Evolutionary conservation across 1,140 invertebrate species (phyloP).

Genomic region (Neoseiulus cucumeris): DNA sequence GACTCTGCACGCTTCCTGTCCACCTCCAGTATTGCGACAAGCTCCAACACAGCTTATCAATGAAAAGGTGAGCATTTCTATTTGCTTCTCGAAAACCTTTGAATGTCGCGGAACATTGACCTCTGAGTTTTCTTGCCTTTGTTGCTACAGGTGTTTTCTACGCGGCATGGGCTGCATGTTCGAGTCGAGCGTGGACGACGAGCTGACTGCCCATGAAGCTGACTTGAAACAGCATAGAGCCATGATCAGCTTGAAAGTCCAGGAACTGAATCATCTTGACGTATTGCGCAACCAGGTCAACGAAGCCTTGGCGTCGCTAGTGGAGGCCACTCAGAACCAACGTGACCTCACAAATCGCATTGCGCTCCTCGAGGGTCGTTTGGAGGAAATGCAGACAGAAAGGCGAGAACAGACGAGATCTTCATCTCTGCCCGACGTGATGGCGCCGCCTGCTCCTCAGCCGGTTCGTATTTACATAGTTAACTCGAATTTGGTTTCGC

Average conservation of each 20-base stretch:
- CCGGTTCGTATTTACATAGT: not conserved
- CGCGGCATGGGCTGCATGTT: not conserved
- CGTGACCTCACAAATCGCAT: not conserved
- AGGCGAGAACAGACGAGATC: not conserved
- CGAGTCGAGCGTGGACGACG: not conserved
- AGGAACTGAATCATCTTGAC: not conserved
- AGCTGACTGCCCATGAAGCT: not conserved
- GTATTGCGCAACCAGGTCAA: slow-evolving; percentile 1
- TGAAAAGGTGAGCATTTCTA: not conserved
- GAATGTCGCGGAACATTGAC: too few relatives aligned
- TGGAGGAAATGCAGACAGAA: not conserved
- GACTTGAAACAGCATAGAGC: not conserved
- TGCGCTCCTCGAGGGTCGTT: not conserved
- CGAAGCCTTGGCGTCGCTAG: not conserved
- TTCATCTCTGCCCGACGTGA: not conserved
- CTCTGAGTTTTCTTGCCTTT: too few relatives aligned
- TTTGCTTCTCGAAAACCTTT: too few relatives aligned
- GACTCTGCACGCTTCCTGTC: not conserved
- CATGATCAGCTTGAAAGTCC: not conserved
- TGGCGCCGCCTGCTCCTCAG: not conserved
- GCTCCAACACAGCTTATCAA: not conserved
- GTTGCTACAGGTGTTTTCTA: not conserved
- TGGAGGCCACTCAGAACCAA: not conserved
- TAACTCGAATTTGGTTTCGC: too few relatives aligned
- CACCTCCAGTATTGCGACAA: not conserved